Percentiles rank a stretch among this genome's conserved stretches.
Evolutionary conservation across 2,797 vertebrate genomes (phyloP).

Genomic region (Pangasius macronema): DNA sequence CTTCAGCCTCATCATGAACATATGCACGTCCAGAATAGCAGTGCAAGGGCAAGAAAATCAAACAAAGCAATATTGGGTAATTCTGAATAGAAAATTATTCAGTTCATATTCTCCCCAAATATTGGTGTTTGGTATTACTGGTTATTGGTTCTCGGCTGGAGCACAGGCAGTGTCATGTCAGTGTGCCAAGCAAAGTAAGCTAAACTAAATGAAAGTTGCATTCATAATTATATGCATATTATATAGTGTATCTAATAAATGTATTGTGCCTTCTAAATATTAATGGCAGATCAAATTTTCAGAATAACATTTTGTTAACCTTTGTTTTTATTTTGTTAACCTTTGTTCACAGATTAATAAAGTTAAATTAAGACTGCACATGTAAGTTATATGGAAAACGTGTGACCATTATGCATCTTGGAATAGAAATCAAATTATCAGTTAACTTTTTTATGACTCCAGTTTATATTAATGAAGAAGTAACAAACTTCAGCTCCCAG

Average conservation of each 20-base stretch:
- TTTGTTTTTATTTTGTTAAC: not conserved
- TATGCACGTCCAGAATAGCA: too few relatives aligned
- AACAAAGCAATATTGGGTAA: constrained; percentile 33
- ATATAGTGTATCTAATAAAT: not conserved
- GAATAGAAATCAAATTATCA: not conserved
- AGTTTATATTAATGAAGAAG: not conserved
- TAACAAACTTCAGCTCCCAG: not conserved
- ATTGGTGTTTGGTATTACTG: constrained; percentile 28
- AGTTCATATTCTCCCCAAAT: constrained; percentile 1
- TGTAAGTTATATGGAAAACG: not conserved
- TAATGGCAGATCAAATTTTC: not conserved
- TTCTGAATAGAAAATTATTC: constrained; percentile 13
- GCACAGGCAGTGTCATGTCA: constrained; percentile 26
- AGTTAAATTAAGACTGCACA: not conserved
- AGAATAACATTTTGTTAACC: not conserved
- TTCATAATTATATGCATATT: too few relatives aligned
- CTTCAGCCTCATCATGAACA: too few relatives aligned
- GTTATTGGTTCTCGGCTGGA: not conserved
- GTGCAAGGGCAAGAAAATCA: constrained; percentile 43
- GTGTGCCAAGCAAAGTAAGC: not conserved
- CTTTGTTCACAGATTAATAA: not conserved
- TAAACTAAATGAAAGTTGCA: constrained; percentile 59
- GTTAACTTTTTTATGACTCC: not conserved
- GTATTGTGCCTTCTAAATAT: not conserved
- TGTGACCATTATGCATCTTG: not conserved